These are phyloP conservation scores for Benitochromis conjunctus DNA, from an alignment of 2,113 vertebrate genomes.

Conservation along the genomic window DNA sequence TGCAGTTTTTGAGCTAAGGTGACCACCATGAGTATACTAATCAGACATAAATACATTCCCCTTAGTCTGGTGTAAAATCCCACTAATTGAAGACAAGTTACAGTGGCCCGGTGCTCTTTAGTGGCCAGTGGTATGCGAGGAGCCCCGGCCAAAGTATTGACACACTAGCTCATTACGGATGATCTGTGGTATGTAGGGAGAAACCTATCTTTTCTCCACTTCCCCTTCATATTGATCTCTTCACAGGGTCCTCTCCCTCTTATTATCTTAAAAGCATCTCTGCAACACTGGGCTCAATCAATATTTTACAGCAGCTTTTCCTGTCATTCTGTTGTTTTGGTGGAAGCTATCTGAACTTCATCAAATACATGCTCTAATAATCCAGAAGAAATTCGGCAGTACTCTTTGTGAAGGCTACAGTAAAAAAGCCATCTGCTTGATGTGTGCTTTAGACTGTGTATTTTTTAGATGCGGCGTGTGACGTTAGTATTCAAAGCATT, in stretches of 20 bases:
- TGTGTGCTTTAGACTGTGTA: neutral
- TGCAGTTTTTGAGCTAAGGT: neutral
- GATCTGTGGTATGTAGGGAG: slow-evolving; percentile 65
- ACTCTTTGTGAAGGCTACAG: neutral
- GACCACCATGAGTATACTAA: neutral
- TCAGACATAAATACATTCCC: neutral
- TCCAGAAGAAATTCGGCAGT: neutral
- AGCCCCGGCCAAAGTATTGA: slow-evolving; percentile 49
- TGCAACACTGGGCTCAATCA: slow-evolving; percentile 64
- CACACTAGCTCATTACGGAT: slow-evolving; percentile 65
- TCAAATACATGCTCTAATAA: slow-evolving; percentile 11
- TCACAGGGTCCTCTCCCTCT: slow-evolving; percentile 60
- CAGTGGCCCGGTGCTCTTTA: slow-evolving; percentile 2
- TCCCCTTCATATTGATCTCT: slow-evolving; percentile 64
- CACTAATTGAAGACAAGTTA: neutral
- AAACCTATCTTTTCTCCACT: slow-evolving; percentile 67
- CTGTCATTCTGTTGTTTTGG: slow-evolving; percentile 53
- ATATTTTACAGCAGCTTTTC: slow-evolving; percentile 63
- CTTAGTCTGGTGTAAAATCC: neutral
- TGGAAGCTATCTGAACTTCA: slow-evolving; percentile 11
- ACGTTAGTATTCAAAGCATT: neutral
- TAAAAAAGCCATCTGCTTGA: neutral
- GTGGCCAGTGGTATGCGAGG: slow-evolving; percentile 49
- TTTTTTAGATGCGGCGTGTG: neutral
- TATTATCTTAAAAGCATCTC: slow-evolving; percentile 76